Evolutionary conservation across 1,140 invertebrate genomes (phyloP).

Genomic region (Scaptomyza hsui): DNA sequence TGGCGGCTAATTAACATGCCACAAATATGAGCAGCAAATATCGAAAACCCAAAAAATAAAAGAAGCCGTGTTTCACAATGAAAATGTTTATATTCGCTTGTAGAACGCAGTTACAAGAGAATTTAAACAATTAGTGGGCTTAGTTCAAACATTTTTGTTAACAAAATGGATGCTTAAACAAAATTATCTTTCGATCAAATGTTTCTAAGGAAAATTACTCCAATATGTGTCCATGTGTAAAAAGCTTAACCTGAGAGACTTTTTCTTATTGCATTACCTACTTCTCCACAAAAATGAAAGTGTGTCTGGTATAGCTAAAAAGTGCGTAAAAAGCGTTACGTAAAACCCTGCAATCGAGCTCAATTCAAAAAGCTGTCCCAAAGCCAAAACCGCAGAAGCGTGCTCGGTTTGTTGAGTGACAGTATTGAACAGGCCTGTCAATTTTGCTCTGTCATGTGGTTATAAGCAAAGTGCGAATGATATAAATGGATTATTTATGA

Average conservation of each 20-base stretch:
- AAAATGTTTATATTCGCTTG: background rate
- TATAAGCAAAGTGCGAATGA: background rate
- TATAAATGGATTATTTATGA: constrained; percentile 1
- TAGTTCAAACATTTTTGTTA: too few species aligned
- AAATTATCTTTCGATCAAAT: too few species aligned
- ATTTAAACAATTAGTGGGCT: too few species aligned
- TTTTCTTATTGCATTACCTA: too few species aligned
- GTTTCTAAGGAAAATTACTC: too few species aligned
- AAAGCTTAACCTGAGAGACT: too few species aligned
- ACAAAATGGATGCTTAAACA: too few species aligned
- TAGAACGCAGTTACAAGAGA: too few species aligned
- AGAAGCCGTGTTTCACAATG: too few species aligned
- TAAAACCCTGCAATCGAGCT: background rate
- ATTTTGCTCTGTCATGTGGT: background rate
- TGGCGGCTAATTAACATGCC: constrained; percentile 43
- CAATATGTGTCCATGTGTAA: too few species aligned
- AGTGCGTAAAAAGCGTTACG: constrained; percentile 24
- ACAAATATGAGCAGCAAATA: constrained; percentile 27
- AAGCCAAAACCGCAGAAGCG: constrained; percentile 23
- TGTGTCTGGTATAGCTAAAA: constrained; percentile 21
- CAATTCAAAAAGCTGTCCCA: background rate
- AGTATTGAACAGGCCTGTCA: constrained; percentile 31
- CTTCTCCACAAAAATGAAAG: constrained; percentile 40
- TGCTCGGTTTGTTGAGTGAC: constrained; percentile 26
- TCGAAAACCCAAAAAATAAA: background rate